A percentile compares a stretch with the other conserved stretches of the same genome.
These are phyloP conservation scores for Cerceris ruficornis DNA, from an alignment of 2,888 invertebrate species.

Conservation along the genomic window DNA sequence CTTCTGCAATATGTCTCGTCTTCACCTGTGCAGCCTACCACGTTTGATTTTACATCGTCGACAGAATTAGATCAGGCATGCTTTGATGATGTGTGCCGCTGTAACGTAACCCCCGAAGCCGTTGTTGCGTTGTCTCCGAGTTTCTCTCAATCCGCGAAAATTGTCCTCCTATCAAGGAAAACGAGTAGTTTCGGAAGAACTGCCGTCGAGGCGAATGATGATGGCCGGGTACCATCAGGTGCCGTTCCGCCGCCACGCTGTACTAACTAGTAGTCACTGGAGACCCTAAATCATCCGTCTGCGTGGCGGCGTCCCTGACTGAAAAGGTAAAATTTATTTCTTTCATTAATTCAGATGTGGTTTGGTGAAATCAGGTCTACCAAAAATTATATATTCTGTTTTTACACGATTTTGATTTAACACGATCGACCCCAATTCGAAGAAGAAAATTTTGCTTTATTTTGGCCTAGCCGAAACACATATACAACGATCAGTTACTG, in stretches of 20 bases:
- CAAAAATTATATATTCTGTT: background rate
- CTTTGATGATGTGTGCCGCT: conserved; percentile 45
- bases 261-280: conserved; percentile 79
- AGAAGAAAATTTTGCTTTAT: no score
- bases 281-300: conserved; percentile 76
- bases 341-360: background rate
- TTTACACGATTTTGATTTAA: no score
- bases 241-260: conserved; percentile 76
- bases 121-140: conserved; percentile 10
- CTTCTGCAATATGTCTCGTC: background rate
- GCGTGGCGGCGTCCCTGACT: conserved; percentile 79
- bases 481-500: no score
- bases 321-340: conserved; percentile 11
- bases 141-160: conserved; percentile 5
- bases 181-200: conserved; percentile 27
- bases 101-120: conserved; percentile 15
- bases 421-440: no score
- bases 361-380: background rate
- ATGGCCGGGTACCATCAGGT: conserved; percentile 20
- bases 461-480: no score
- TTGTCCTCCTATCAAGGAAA: conserved; percentile 12
- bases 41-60: conserved; percentile 18
- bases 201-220: conserved; percentile 33
- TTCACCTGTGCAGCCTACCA: background rate
- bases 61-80: conserved; percentile 56